Evolutionary conservation across 2,888 invertebrate species (phyloP).

Genomic region (Stictocephala bisonia): DNA sequence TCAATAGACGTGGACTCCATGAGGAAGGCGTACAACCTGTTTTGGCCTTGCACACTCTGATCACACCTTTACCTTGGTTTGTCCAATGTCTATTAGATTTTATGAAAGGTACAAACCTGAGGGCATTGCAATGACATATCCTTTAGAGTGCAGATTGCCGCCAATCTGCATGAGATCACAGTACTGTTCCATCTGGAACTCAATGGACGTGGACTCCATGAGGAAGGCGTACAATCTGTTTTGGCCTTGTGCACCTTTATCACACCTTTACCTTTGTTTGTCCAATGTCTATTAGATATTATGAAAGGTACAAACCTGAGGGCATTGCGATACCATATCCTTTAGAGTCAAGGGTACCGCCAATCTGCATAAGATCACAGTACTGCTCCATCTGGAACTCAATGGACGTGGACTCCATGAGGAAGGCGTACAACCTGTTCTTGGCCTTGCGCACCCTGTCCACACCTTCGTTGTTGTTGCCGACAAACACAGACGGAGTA

Average conservation of each 20-base stretch:
- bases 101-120: constrained; percentile 85
- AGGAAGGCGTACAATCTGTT: constrained; percentile 87
- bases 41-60: constrained; percentile 83
- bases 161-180: constrained; percentile 89
- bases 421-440: constrained; percentile 84
- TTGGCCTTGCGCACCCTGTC: constrained; percentile 84
- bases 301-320: constrained; percentile 75
- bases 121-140: constrained; percentile 93
- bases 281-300: too few relatives aligned
- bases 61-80: constrained; percentile 87
- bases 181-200: constrained; percentile 88
- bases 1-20: constrained; percentile 98
- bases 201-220: constrained; percentile 96
- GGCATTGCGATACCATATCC: constrained; percentile 95
- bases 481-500: constrained; percentile 84
- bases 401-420: constrained; percentile 96
- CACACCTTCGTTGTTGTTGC: constrained; percentile 86
- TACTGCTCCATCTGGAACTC: constrained; percentile 91
- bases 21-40: constrained; percentile 86
- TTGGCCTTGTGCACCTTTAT: constrained; percentile 84
- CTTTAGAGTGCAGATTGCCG: constrained; percentile 86
- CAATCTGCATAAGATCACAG: constrained; percentile 87
- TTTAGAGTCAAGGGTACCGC: constrained; percentile 86
- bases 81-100: too few relatives aligned
- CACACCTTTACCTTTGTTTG: constrained; percentile 86